Evolutionary conservation across 1,140 invertebrate species (phyloP).

Genomic region (Anoplolepis gracilipes): DNA sequence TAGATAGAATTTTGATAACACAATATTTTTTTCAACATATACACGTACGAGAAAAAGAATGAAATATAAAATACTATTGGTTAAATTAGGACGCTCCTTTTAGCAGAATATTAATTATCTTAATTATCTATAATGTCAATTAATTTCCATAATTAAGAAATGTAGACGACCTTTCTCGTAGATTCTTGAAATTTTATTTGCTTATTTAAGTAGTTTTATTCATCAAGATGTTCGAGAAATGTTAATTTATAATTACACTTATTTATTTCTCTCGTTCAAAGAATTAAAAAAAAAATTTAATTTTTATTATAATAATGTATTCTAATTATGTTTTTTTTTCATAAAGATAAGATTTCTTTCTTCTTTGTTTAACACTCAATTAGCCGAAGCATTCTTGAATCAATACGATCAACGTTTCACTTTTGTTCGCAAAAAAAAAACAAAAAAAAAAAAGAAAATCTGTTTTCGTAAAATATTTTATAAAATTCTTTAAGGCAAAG

Average conservation of each 20-base stretch:
- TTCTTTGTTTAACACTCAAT: background rate
- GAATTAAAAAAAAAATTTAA: background rate
- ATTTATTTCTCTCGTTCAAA: background rate
- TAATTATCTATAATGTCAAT: background rate
- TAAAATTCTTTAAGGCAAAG: background rate
- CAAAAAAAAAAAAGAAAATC: conserved; percentile 18
- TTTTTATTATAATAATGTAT: background rate
- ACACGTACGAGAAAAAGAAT: background rate
- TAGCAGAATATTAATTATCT: background rate
- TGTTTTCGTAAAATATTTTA: conserved; percentile 27
- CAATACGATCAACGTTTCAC: background rate
- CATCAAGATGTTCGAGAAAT: background rate
- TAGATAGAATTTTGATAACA: background rate
- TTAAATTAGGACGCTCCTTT: background rate
- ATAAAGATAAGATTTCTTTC: background rate
- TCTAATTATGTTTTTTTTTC: background rate
- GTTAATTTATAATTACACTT: background rate
- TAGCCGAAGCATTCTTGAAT: background rate
- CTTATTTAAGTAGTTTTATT: background rate
- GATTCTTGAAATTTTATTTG: background rate
- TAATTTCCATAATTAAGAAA: conserved; percentile 21
- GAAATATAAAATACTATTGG: background rate
- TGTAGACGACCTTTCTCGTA: background rate
- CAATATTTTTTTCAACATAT: background rate
- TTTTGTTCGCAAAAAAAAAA: background rate